phyloP scores from a whole-genome alignment of 2,797 vertebrate species.

The Zalophus californianus region DNA sequence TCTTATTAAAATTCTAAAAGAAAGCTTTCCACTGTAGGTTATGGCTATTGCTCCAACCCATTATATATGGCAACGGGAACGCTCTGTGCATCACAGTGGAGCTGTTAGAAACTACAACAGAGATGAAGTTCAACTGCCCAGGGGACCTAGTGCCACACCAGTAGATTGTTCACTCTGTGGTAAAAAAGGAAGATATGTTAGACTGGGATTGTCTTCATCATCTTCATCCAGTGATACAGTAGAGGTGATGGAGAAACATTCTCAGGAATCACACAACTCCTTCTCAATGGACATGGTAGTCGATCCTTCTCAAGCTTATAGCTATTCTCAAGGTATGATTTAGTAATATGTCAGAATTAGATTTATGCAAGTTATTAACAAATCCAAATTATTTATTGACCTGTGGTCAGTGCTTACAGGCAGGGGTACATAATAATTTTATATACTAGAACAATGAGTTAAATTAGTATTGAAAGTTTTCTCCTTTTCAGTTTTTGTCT shows the following conservation, averaged over 20 bases:
- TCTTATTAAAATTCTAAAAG: slow-evolving; percentile 68
- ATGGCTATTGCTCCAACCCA: slow-evolving; percentile 96
- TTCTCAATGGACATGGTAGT: slow-evolving; percentile 74
- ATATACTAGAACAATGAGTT: slow-evolving; percentile 39
- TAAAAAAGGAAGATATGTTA: slow-evolving; percentile 83
- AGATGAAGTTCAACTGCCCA: slow-evolving; percentile 85
- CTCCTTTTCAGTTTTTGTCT: slow-evolving; percentile 58
- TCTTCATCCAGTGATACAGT: slow-evolving; percentile 82
- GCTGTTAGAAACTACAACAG: slow-evolving; percentile 90
- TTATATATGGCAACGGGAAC: slow-evolving; percentile 94
- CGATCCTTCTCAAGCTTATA: slow-evolving; percentile 70
- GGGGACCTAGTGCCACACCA: slow-evolving; percentile 91
- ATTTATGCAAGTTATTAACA: slow-evolving; percentile 51
- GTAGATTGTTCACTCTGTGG: slow-evolving; percentile 88
- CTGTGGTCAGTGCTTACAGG: background rate
- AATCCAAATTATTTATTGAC: slow-evolving; percentile 52
- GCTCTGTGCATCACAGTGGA: slow-evolving; percentile 93
- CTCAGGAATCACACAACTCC: slow-evolving; percentile 70
- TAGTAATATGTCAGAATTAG: slow-evolving; percentile 55
- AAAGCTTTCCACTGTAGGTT: slow-evolving; percentile 89
- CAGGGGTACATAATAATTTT: slow-evolving; percentile 18
- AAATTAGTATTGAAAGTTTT: slow-evolving; percentile 55
- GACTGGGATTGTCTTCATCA: slow-evolving; percentile 85
- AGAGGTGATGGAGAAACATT: slow-evolving; percentile 78
- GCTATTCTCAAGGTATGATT: slow-evolving; percentile 84